phyloP scores from a whole-genome alignment of 2,797 vertebrate genomes.

The Jordanella pulchra region DNA sequence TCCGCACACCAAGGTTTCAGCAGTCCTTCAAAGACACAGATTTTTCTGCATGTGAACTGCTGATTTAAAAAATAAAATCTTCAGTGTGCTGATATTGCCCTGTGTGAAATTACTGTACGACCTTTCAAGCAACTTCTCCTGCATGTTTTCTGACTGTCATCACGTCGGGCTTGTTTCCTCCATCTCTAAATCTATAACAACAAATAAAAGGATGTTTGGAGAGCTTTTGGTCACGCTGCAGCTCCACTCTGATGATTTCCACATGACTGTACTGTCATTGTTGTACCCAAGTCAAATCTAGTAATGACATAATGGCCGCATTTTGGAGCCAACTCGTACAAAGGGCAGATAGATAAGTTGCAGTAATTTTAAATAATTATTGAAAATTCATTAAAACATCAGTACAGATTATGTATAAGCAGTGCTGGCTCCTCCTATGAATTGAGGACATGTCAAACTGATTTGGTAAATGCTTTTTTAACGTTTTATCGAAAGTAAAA shows the following conservation, averaged over 20 bases:
- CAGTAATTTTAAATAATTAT: slow-evolving; percentile 29
- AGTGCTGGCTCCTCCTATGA: slow-evolving; percentile 12
- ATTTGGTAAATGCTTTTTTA: slow-evolving; percentile 20
- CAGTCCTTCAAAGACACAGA: too few species aligned
- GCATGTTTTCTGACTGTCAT: slow-evolving; percentile 12
- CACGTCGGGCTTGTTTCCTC: slow-evolving; percentile 8
- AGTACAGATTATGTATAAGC: slow-evolving; percentile 11
- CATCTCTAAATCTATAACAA: background rate
- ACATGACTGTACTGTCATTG: slow-evolving; percentile 7
- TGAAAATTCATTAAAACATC: slow-evolving; percentile 4
- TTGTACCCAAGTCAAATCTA: background rate
- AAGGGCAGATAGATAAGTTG: slow-evolving; percentile 2
- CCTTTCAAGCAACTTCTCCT: background rate
- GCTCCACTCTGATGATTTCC: slow-evolving; percentile 13
- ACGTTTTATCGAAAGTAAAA: slow-evolving; percentile 8
- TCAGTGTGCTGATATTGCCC: slow-evolving; percentile 5
- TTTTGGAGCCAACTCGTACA: slow-evolving; percentile 12
- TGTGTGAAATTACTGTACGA: slow-evolving; percentile 4
- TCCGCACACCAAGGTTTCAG: background rate
- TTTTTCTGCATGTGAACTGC: background rate
- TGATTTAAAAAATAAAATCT: background rate
- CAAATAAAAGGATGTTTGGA: slow-evolving; percentile 16
- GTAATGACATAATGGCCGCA: slow-evolving; percentile 8
- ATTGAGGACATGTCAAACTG: slow-evolving; percentile 45
- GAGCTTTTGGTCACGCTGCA: background rate